phyloP scores from a whole-genome alignment of 2,113 vertebrate species.

The Tachuris rubrigastra region DNA sequence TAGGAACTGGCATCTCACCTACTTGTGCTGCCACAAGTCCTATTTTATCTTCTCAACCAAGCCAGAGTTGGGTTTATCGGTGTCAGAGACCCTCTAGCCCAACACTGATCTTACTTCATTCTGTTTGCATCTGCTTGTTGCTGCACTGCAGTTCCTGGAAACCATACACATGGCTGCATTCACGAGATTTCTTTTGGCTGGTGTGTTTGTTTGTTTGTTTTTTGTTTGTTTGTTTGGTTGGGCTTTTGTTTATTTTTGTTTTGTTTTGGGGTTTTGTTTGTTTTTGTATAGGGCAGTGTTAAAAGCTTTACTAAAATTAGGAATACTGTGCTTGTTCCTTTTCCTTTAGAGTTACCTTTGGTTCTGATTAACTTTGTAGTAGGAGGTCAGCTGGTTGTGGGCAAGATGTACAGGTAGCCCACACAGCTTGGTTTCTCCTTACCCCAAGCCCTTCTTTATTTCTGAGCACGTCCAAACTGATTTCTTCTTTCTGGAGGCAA shows the following conservation, averaged over 20 bases:
- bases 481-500: background rate
- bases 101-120: rapidly evolving
- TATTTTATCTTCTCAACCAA: background rate
- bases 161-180: background rate
- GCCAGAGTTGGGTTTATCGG: background rate
- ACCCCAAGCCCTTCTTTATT: rapidly evolving
- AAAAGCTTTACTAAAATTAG: background rate
- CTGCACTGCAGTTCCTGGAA: background rate
- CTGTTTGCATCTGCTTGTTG: background rate
- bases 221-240: too few relatives aligned
- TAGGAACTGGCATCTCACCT: background rate
- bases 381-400: background rate
- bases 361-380: background rate
- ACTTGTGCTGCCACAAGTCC: background rate
- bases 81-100: background rate
- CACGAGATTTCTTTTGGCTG: background rate
- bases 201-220: background rate
- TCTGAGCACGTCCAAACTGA: background rate
- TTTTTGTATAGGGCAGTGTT: background rate
- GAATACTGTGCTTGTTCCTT: background rate
- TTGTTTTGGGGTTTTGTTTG: too few relatives aligned
- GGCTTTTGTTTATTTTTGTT: too few relatives aligned
- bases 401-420: background rate
- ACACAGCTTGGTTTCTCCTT: background rate
- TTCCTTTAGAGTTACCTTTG: background rate